Base-by-base conservation (phyloP, 2,113 vertebrate genomes). In the Xenopus borealis region DNA sequence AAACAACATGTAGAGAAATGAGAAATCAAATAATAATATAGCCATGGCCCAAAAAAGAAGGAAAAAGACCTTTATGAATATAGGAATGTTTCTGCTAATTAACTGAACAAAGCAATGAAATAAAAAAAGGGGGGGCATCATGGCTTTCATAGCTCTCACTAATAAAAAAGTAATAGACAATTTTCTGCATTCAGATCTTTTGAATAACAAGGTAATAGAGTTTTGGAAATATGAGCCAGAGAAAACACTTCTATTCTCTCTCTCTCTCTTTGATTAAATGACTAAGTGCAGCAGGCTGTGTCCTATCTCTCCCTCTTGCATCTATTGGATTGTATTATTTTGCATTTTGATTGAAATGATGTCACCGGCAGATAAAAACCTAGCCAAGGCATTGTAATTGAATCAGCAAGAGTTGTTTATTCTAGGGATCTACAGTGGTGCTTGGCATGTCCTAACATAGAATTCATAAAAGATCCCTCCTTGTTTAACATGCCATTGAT, bases 261-360 rank as follows among this genome's bases (percentile, higher is more conserved):
- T 84, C 86, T 78, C 89, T 84, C 91, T 91, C 62, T 91, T 91
- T 85, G 91, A 93, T 92, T 91, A 94, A 95, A 95, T 90, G 94
- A 93, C 93, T 87, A 87, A 91, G 90, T 89, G 92, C 95, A 96
- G 93, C 93, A 93, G 92, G 91, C 94, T 96, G 94, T 93, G 89
- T 96, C 95, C 93, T 94, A 92, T 95, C 95, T 95, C 89, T 80
- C 78, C 92, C 92, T 90, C 93, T 92, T 88, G 90, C 92, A 93
- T 93, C 94, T 91, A 90, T 90, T 91, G 92, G 91, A 93, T 95
- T 96, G 95, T 94, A 96, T 98, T 98, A 96, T 98, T 98, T 96
- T 97, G 96, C 97, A 98, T 98, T 98, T 98, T 98, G 96, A 98
- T 99, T 95, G 96, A 98, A 98, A 95, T 95, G 97, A 98, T 98